Evolutionary conservation across 2,797 vertebrate genomes (phyloP), one percentile per base, ranked within the genome.

Genomic region (Myiothlypis coronata): DNA sequence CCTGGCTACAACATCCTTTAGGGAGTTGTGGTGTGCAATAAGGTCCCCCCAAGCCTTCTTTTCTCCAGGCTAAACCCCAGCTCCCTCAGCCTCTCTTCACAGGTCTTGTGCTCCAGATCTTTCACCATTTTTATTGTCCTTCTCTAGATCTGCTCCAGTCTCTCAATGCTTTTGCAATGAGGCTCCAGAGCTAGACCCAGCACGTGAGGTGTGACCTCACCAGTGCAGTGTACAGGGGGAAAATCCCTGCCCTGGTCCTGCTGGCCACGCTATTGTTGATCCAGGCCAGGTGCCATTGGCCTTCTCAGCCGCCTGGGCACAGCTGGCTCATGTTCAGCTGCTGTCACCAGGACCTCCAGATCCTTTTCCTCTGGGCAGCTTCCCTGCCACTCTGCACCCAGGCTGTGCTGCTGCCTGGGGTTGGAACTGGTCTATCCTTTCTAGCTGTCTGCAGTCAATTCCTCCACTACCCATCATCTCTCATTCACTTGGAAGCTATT

Each of bases 211-310:
- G 21, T 7, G 41, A 2, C 30, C 18, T 68, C 34, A 75, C 3
- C 55, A 41, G 41, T 20, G 18, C 34, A 0, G 0, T 5, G 1
- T 35, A 16, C 32, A 55, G 4, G 8, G 1, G 39, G 15, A 27
- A 6, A 23, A 9, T 63, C 32, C 1, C 23, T 49, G 22, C 3
- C 49, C 24, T 32, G 30, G 1, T 8, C 16, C 23, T 43, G 27
- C 32, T 75, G 63, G 30, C 19, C 19, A 15, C 65, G 12, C 21
- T 0, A 4, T 15, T 37, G 2, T 34, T 83, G 34, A 65, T 7
- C 2, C 26, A 46, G 24, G 28, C 28, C 70, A 50, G n/a, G n/a
- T 46, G 32, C 28, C 30, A 20, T 6, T 35, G 26, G 8, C 28
- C 44, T 46, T 64, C 11, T 20, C 0, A 0, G 14, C 30, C 17